Evolutionary conservation across 2,797 vertebrate species (phyloP), one percentile per base, ranked within the genome.

Genomic region (Sebastes baramenuke): DNA sequence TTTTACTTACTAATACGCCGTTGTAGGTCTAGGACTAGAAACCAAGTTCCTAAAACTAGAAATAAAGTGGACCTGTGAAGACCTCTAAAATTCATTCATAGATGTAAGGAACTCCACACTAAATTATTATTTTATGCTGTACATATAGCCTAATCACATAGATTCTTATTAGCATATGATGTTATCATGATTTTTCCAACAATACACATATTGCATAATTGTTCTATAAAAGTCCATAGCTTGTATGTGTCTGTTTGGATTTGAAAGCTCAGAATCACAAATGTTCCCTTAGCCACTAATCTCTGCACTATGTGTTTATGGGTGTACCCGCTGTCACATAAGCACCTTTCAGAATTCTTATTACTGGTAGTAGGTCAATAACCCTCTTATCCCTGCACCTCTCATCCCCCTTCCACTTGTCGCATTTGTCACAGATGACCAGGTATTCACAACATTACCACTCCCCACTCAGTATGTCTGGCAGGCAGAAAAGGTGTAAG

Each of bases 401-500:
- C 32, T 83, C 49, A 67, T 52, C 49, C 65, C 22, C 20, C 56
- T 29, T 77, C 70, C 55, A 66, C 55, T 77, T 78, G 64, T 74
- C 66, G 3, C 13, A 79, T 84, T 74, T 67, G 67, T 75, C 75
- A 72, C 67, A 79, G 79, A 83, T 84, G 61, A 81, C 77, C 83
- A 81, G 82, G 80, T 77, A 89, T 68, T 89, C 67, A 82, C 84
- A 83, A 29, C 25, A 88, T 88, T 82, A 88, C 72, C 55, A 75
- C 67, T 81, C 81, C 77, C 54, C 54, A 62, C 38, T 75, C 60
- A 52, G 67, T 72, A 67, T 62, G 58, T 88, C 72, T 82, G 56
- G 65, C 65, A 81, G 80, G 58, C 71, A 69, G 34, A 59, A 24
- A 67, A 75, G 59, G 80, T 77, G 27, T 55, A 78, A 82, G 42